A percentile compares a stretch with the other conserved stretches of the same genome.
Evolutionary conservation across 2,113 vertebrate genomes (phyloP).

Genomic region (Spheniscus mendiculus): DNA sequence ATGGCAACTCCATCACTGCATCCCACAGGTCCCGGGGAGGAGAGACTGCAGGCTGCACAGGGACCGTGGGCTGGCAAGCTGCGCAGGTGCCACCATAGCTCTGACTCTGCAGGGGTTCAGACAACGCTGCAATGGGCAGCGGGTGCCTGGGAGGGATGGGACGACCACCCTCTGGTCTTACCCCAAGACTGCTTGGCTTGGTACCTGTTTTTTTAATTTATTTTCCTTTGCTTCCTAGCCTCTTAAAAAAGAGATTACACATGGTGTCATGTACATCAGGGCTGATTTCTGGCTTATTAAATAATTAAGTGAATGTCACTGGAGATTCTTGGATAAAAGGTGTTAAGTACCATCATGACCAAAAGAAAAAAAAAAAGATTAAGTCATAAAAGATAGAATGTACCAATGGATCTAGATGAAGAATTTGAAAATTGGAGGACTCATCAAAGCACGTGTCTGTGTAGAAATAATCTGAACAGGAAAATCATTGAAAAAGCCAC

Average conservation of each 20-base stretch:
- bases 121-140: fast-evolving
- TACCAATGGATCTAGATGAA: not conserved
- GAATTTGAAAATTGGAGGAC: not conserved
- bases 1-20: constrained; percentile 17
- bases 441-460: not conserved
- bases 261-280: not conserved
- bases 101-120: not conserved
- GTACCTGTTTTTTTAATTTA: not conserved
- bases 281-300: not conserved
- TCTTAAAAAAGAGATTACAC: not conserved
- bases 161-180: not conserved
- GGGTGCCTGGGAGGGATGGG: not conserved
- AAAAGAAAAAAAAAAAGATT: not conserved
- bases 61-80: fast-evolving
- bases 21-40: not conserved
- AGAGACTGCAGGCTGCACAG: fast-evolving
- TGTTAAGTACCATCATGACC: not conserved
- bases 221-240: not conserved
- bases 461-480: not conserved
- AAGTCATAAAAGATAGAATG: not conserved
- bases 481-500: not conserved
- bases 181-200: not conserved
- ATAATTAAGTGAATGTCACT: not conserved
- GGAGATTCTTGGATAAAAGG: not conserved
- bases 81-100: not conserved